Evolutionary conservation across 2,113 vertebrate genomes (phyloP), one percentile per base, ranked within the genome.

Genomic region (Pelobates fuscus): DNA sequence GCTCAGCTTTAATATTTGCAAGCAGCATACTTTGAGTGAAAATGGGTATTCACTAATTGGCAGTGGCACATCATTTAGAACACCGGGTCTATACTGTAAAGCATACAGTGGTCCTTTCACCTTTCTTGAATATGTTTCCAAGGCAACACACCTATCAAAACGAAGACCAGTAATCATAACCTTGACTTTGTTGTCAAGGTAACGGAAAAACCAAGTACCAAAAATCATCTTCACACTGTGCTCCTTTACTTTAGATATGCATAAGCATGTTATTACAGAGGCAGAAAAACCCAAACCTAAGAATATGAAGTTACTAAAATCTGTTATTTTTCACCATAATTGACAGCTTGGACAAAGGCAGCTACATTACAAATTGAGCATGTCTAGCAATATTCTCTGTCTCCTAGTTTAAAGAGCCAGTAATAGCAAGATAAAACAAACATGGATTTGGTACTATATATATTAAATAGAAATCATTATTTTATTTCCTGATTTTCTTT

Each of bases 171-270:
- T 26, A 46, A 59, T 58, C 62, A 29, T 67, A 67, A 75, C 37
- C 63, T 62, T 59, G 63, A 60, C 54, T 60, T n/a, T 59, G 64
- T 76, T 67, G 63, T 30, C 63, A 76, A 59, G 65, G 72, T 59
- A 67, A 76, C 72, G 20, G 18, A 66, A 37, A 18, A 67, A 41
- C 46, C 54, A 76, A 20, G 55, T n/a, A 23, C 25, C 23, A 23
- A 27, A 65, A 41, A 25, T 17, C 29, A 43, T 6, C 17, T 26
- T 68, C 66, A 68, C 30, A 57, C 30, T 44, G 49, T 29, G 54
- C n/a, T 44, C 32, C 15, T 27, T 41, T 7, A 29, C 11, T 21
- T 66, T 29, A 58, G 30, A 18, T 11, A 12, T 14, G 7, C 21
- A 18, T n/a, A 26, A 55, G 18, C 15, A 57, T 26, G 32, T 29